These are phyloP conservation scores for Pristiophorus japonicus DNA, from an alignment of 2,113 vertebrate species.

Conservation along the genomic window DNA sequence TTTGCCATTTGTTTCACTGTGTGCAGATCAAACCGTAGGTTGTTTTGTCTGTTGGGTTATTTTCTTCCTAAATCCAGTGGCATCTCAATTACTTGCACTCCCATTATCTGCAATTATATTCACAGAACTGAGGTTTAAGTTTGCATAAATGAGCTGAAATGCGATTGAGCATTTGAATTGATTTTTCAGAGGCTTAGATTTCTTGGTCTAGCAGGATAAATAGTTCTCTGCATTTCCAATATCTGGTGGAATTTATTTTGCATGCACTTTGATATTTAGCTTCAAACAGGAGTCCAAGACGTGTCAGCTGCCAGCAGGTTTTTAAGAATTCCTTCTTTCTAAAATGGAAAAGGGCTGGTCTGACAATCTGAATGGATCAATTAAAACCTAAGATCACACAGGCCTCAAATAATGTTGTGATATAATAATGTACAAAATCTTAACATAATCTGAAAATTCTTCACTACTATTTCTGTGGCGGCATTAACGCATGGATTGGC, in stretches of 20 bases:
- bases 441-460: background rate
- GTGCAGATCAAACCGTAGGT: background rate
- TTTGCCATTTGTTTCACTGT: background rate
- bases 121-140: background rate
- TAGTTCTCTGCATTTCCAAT: background rate
- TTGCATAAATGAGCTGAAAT: slow-evolving; percentile 10
- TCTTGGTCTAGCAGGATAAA: background rate
- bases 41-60: background rate
- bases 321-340: background rate
- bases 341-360: background rate
- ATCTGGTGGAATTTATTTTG: background rate
- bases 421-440: background rate
- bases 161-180: background rate
- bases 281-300: background rate
- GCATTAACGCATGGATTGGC: background rate
- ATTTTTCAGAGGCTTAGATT: background rate
- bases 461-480: background rate
- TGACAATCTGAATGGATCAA: background rate
- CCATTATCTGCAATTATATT: background rate
- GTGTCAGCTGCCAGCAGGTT: background rate
- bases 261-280: background rate
- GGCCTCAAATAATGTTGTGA: background rate
- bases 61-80: background rate
- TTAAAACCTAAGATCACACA: background rate
- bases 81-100: background rate